phyloP scores from a whole-genome alignment of 2,113 vertebrate species.

The Phyllostomus discolor region DNA sequence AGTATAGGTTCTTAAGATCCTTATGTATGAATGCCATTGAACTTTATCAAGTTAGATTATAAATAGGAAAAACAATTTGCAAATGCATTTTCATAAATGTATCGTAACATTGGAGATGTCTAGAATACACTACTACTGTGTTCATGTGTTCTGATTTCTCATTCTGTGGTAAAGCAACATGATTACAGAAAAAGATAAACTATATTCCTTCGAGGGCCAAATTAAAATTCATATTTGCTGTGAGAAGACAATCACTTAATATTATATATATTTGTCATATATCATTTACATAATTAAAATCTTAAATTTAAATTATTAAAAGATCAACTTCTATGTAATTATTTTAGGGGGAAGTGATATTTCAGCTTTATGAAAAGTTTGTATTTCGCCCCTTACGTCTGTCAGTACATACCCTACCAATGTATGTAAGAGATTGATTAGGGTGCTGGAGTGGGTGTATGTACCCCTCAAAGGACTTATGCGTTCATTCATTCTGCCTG shows the following conservation, averaged over 20 bases:
- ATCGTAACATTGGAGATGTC: background rate
- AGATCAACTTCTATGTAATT: background rate
- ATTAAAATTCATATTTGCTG: background rate
- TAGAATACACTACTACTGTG: background rate
- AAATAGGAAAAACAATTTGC: background rate
- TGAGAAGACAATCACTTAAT: slow-evolving; percentile 2
- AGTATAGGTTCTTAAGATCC: background rate
- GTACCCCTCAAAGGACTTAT: background rate
- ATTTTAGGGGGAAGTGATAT: background rate
- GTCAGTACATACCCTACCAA: background rate
- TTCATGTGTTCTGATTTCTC: background rate
- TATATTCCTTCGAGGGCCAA: background rate
- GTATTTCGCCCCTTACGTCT: background rate
- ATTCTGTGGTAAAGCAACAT: background rate
- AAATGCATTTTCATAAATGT: background rate
- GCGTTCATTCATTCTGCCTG: background rate
- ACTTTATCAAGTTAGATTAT: background rate
- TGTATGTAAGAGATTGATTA: background rate
- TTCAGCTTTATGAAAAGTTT: background rate
- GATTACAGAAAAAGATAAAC: background rate
- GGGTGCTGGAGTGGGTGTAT: background rate
- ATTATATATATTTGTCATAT: background rate
- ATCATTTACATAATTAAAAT: background rate
- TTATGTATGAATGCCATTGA: background rate
- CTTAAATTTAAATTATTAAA: background rate